phyloP scores from a whole-genome alignment of 2,797 vertebrate species.

The Salmo trutta region DNA sequence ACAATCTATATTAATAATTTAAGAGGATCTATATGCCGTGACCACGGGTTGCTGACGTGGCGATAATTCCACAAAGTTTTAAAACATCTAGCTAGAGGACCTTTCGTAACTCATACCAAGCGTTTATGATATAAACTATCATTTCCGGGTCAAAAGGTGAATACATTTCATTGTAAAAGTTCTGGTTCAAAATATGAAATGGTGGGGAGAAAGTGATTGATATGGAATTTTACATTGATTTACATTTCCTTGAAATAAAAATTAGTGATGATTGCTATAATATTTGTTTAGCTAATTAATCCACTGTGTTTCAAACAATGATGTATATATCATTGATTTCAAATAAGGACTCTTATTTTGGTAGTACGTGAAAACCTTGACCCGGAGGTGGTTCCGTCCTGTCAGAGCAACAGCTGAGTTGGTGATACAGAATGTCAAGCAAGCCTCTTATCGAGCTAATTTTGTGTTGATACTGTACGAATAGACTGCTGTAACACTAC shows the following conservation, averaged over 20 bases:
- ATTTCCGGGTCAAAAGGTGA: neutral
- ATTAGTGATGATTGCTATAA: neutral
- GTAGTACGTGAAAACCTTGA: neutral
- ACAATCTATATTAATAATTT: too few species aligned
- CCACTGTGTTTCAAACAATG: neutral
- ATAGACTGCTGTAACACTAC: neutral
- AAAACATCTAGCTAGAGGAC: too few species aligned
- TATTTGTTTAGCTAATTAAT: too few species aligned
- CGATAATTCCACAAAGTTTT: too few species aligned
- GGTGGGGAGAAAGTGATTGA: neutral
- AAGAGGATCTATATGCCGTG: too few species aligned
- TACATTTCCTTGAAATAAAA: neutral
- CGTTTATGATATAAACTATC: neutral
- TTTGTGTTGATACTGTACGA: neutral
- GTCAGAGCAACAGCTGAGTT: neutral
- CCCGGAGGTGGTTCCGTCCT: neutral
- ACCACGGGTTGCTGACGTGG: too few species aligned
- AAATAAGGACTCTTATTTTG: conserved; percentile 1
- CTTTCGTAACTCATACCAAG: too few species aligned
- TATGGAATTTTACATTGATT: neutral
- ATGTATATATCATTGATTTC: neutral
- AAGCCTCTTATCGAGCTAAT: neutral
- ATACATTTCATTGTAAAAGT: neutral
- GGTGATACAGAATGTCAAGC: too few species aligned
- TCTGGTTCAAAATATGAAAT: neutral